Percentiles rank a stretch among this genome's conserved stretches.
phyloP scores from a whole-genome alignment of 2,113 vertebrate genomes.

The Sisor rabdophorus region DNA sequence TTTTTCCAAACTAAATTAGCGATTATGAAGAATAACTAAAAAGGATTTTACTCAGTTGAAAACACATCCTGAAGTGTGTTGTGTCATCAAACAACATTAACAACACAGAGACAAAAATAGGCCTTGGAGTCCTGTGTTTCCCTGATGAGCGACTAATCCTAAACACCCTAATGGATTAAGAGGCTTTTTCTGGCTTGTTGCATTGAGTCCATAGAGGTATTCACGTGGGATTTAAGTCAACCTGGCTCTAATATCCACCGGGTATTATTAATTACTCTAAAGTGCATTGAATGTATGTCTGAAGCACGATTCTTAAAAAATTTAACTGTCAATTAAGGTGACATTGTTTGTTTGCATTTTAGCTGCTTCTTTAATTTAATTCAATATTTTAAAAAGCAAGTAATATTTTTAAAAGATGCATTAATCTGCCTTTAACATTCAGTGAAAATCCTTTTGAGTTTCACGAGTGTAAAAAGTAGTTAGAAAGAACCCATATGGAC shows the following conservation, averaged over 20 bases:
- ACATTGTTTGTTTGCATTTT: not conserved
- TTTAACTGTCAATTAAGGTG: not conserved
- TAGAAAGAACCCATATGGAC: not conserved
- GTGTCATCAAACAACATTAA: not conserved
- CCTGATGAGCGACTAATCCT: slow-evolving; percentile 44
- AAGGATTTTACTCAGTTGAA: not conserved
- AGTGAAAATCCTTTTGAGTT: not conserved
- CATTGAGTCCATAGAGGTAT: slow-evolving; percentile 39
- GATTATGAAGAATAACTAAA: too few species aligned
- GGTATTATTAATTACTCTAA: slow-evolving; percentile 15
- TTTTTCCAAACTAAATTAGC: too few species aligned
- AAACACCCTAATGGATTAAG: slow-evolving; percentile 53
- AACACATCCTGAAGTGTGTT: not conserved
- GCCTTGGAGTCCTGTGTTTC: slow-evolving; percentile 21
- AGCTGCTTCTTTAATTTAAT: not conserved
- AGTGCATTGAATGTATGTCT: not conserved
- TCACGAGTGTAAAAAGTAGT: not conserved
- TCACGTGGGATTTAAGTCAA: slow-evolving; percentile 47
- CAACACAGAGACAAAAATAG: not conserved
- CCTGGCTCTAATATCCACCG: slow-evolving; percentile 35
- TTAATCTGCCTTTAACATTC: not conserved
- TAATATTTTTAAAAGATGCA: not conserved
- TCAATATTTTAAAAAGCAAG: not conserved
- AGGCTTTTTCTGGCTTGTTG: slow-evolving; percentile 51
- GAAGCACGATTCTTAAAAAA: not conserved